Percentiles rank a stretch among this genome's conserved stretches.
phyloP scores from a whole-genome alignment of 2,797 vertebrate species.

The Stomatorhinus walkeri region DNA sequence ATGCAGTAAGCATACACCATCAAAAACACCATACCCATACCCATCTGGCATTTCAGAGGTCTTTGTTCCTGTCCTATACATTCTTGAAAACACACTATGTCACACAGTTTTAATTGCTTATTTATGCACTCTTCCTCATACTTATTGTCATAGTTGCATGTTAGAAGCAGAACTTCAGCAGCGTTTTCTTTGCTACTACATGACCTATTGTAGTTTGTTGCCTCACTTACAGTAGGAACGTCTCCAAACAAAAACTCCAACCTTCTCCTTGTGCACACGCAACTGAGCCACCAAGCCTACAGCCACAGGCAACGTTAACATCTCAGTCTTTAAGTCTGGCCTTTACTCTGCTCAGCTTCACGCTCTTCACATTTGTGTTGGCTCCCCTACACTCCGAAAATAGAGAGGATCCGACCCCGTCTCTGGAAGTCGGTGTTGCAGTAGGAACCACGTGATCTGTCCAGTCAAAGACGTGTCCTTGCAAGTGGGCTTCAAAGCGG shows the following conservation, averaged over 20 bases:
- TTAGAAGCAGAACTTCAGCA: background rate
- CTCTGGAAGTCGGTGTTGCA: background rate
- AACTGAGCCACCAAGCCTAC: background rate
- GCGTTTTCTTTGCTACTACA: background rate
- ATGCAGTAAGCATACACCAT: background rate
- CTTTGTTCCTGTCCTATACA: background rate
- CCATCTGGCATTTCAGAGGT: background rate
- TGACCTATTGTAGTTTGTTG: background rate
- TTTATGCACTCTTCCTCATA: background rate
- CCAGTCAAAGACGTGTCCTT: background rate
- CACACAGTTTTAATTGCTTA: background rate
- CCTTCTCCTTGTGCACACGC: background rate
- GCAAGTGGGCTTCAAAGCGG: background rate
- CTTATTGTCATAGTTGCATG: background rate
- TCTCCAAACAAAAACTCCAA: background rate
- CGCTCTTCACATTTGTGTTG: background rate
- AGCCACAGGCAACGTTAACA: background rate
- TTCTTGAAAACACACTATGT: background rate
- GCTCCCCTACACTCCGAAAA: background rate
- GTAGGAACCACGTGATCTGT: background rate
- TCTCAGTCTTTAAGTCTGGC: background rate
- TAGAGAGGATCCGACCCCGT: background rate
- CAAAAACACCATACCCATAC: background rate
- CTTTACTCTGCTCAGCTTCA: too few relatives aligned
- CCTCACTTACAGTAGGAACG: background rate